phyloP scores from a whole-genome alignment of 1,140 invertebrate species.

The Apolygus lucorum region DNA sequence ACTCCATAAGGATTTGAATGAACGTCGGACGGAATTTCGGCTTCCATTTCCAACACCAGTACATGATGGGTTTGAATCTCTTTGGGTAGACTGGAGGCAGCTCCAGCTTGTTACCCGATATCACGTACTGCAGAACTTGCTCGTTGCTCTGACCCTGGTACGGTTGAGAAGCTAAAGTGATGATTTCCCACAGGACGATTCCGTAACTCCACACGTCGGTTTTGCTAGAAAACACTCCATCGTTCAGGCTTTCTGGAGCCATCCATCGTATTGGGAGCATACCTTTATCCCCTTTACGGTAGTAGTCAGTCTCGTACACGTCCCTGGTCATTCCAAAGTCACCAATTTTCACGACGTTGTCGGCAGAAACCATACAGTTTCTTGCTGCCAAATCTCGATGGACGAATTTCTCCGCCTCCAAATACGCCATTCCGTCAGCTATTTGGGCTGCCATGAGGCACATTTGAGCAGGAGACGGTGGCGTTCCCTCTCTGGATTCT shows the following conservation, averaged over 20 bases:
- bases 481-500: conserved; percentile 51
- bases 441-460: conserved; percentile 90
- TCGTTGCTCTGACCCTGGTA: conserved; percentile 78
- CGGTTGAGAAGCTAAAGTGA: conserved; percentile 93
- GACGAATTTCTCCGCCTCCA: conserved; percentile 88
- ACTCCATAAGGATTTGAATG: conserved; percentile 58
- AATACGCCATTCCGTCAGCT: conserved; percentile 96
- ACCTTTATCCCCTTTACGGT: conserved; percentile 86
- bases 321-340: conserved; percentile 94
- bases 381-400: conserved; percentile 96
- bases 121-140: conserved; percentile 73
- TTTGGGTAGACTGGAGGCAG: conserved; percentile 86
- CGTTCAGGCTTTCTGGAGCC: conserved; percentile 91
- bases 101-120: conserved; percentile 81
- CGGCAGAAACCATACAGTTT: conserved; percentile 91
- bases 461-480: conserved; percentile 40
- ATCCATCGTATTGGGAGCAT: conserved; percentile 76
- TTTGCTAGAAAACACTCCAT: conserved; percentile 82
- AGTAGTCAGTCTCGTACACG: conserved; percentile 95
- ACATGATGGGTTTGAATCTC: conserved; percentile 78
- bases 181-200: conserved; percentile 96
- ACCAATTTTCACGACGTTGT: conserved; percentile 90
- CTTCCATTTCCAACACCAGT: conserved; percentile 75
- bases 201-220: conserved; percentile 97
- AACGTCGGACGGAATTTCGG: conserved; percentile 73